These are phyloP conservation scores for Drosophila pegasa DNA, from an alignment of 2,888 invertebrate genomes.

Conservation along the genomic window DNA sequence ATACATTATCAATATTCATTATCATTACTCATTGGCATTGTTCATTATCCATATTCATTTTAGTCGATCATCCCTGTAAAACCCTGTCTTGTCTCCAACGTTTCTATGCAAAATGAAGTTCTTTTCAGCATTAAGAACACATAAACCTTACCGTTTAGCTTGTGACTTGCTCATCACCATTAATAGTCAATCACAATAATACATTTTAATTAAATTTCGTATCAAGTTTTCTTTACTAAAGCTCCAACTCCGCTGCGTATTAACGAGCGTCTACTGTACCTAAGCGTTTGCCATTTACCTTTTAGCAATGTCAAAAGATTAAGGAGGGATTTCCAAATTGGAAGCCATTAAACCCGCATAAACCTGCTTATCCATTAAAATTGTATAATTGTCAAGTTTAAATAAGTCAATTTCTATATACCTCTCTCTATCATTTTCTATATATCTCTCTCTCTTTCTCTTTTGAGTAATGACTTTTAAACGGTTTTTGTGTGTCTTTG, in stretches of 20 bases:
- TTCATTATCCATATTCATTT: too few relatives aligned
- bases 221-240: neutral
- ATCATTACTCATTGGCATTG: too few relatives aligned
- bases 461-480: conserved; percentile 23
- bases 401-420: conserved; percentile 20
- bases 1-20: too few relatives aligned
- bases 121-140: neutral
- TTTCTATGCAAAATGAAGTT: too few relatives aligned
- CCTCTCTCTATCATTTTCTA: neutral
- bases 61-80: too few relatives aligned
- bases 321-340: neutral
- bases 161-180: too few relatives aligned
- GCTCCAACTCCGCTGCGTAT: neutral
- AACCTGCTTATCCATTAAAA: conserved; percentile 33
- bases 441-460: neutral
- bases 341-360: conserved; percentile 2
- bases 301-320: conserved; percentile 6
- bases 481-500: conserved; percentile 15
- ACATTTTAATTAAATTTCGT: too few relatives aligned
- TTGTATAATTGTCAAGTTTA: conserved; percentile 31
- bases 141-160: neutral
- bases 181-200: too few relatives aligned
- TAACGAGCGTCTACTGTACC: neutral
- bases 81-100: too few relatives aligned
- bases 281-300: neutral